Evolutionary conservation across 2,797 vertebrate genomes (phyloP).

Genomic region (Poeciliopsis gracilis): DNA sequence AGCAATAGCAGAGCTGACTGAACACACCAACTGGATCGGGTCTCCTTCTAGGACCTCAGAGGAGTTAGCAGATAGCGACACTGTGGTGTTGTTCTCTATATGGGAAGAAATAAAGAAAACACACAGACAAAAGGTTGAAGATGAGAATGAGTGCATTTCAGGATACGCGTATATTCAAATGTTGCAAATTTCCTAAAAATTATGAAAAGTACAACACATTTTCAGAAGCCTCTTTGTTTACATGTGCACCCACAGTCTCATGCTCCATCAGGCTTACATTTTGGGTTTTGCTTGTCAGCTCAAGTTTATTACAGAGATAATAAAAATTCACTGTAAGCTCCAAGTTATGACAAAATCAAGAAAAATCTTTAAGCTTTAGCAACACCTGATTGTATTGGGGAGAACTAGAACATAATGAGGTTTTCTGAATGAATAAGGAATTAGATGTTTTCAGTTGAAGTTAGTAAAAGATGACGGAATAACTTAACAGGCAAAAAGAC

Average conservation of each 20-base stretch:
- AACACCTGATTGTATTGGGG: not conserved
- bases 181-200: not conserved
- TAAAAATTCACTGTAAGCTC: not conserved
- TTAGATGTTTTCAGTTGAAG: not conserved
- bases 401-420: not conserved
- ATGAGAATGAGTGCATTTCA: not conserved
- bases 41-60: conserved; percentile 90
- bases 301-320: not conserved
- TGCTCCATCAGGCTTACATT: not conserved
- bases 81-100: conserved; percentile 92
- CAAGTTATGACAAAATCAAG: not conserved
- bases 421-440: not conserved
- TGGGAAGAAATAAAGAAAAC: conserved; percentile 8
- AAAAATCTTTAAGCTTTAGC: not conserved
- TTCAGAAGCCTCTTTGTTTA: not conserved
- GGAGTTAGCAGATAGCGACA: conserved; percentile 87
- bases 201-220: not conserved
- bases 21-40: conserved; percentile 88
- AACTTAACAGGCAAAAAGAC: not conserved
- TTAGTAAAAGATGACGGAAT: not conserved
- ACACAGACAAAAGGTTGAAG: not conserved
- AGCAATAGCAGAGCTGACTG: conserved; percentile 79
- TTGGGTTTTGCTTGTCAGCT: not conserved
- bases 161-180: not conserved
- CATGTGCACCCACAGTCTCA: not conserved